Conservation (phyloP, 2,113 vertebrate species). For the Tylochromis polylepis region DNA sequence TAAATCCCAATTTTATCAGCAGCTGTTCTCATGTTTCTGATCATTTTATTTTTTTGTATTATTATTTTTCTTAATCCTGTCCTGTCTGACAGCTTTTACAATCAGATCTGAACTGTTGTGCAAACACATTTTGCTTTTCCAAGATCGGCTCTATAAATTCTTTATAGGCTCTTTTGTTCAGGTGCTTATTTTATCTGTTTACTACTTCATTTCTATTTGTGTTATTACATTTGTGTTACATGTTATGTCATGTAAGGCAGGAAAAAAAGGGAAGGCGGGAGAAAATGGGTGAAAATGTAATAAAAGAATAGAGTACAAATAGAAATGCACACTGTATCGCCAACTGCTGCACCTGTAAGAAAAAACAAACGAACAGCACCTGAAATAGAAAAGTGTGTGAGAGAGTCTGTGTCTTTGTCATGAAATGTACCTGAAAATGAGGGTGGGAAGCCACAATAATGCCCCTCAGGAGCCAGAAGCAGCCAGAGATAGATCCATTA, state of each 20-base stretch:
- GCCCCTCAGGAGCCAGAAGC: background rate
- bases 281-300: background rate
- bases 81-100: background rate
- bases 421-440: too few species aligned
- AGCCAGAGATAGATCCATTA: too few species aligned
- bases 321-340: background rate
- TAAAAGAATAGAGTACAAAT: background rate
- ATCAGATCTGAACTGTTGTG: background rate
- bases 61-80: accelerated
- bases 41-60: background rate
- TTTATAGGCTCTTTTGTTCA: too few species aligned
- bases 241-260: too few species aligned
- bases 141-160: too few species aligned
- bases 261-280: too few species aligned
- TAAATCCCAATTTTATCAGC: background rate
- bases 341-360: background rate
- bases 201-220: too few species aligned
- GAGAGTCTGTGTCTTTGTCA: too few species aligned
- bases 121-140: too few species aligned
- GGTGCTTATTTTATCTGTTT: too few species aligned
- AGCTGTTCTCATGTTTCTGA: background rate
- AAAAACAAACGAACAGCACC: background rate
- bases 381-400: too few species aligned
- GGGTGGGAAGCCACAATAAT: background rate
- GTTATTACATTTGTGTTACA: too few species aligned